These are phyloP conservation scores for Argyrosomus regius DNA, from an alignment of 2,797 vertebrate genomes.

Conservation along the genomic window DNA sequence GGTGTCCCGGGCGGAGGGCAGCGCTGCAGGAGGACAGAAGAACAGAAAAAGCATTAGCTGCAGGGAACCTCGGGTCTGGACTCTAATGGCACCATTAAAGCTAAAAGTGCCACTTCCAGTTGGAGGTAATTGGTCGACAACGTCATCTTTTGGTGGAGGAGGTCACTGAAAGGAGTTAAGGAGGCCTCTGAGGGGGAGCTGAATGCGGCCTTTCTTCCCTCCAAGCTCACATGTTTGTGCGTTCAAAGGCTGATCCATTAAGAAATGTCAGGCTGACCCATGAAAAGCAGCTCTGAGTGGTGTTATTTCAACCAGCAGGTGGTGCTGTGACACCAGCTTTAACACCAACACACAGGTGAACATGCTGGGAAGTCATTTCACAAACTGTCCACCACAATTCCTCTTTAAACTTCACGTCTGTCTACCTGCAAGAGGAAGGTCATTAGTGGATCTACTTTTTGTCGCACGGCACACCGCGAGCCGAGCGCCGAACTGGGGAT, in stretches of 20 bases:
- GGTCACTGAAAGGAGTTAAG: background rate
- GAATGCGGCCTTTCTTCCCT: constrained; percentile 11
- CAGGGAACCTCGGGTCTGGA: background rate
- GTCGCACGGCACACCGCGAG: background rate
- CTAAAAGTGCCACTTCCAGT: background rate
- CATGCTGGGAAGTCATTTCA: background rate
- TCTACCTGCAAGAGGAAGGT: background rate
- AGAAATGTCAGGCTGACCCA: constrained; percentile 1
- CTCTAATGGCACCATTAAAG: constrained; percentile 1
- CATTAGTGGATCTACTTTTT: background rate
- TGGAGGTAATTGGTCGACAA: background rate
- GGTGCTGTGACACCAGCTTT: constrained; percentile 27
- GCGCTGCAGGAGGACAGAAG: constrained; percentile 74
- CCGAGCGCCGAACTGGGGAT: too few species aligned
- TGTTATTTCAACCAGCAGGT: constrained; percentile 54
- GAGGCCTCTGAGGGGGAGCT: background rate
- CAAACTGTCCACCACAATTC: background rate
- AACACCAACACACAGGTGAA: background rate
- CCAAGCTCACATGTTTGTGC: constrained; percentile 1
- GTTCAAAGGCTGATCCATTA: background rate
- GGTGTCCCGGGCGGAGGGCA: constrained; percentile 90
- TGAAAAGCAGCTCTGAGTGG: too few species aligned
- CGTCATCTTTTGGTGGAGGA: too few species aligned
- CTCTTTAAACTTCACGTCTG: background rate
- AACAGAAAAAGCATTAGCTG: background rate